A percentile compares a stretch with the other conserved stretches of the same genome.
Conservation (phyloP, 1,140 invertebrate genomes). For the Lordiphosa mommai region DNA sequence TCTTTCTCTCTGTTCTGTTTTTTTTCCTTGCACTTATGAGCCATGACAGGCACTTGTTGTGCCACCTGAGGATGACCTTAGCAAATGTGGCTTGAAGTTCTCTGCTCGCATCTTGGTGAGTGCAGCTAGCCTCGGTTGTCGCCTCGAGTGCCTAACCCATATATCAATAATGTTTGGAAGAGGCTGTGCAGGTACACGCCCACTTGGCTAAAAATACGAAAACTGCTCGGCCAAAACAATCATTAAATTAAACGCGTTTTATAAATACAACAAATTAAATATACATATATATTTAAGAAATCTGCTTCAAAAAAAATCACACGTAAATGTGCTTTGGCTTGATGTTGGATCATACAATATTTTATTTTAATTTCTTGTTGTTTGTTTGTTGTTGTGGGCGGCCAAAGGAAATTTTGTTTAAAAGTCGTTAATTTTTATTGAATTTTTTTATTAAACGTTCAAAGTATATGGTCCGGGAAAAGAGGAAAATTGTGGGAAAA, state of each 20-base stretch:
- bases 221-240: conserved; percentile 24
- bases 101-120: neutral
- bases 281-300: conserved; percentile 17
- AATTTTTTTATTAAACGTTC: conserved; percentile 48
- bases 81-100: conserved; percentile 20
- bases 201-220: conserved; percentile 54
- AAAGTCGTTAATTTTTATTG: conserved; percentile 65
- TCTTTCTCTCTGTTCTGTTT: neutral
- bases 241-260: conserved; percentile 50
- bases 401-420: conserved; percentile 59
- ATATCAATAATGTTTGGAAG: conserved; percentile 40
- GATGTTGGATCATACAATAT: conserved; percentile 30
- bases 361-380: conserved; percentile 39
- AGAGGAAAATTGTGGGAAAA: conserved; percentile 24
- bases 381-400: conserved; percentile 33
- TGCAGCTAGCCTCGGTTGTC: conserved; percentile 20
- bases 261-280: conserved; percentile 53
- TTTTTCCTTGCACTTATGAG: conserved; percentile 4
- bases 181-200: conserved; percentile 29
- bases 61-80: neutral
- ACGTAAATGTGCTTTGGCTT: conserved; percentile 15
- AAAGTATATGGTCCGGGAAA: conserved; percentile 34
- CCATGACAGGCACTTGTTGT: conserved; percentile 3
- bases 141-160: conserved; percentile 32
- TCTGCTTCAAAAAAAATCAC: conserved; percentile 23